Evolutionary conservation across 2,113 vertebrate genomes (phyloP).

Genomic region (Rafetus swinhoei): DNA sequence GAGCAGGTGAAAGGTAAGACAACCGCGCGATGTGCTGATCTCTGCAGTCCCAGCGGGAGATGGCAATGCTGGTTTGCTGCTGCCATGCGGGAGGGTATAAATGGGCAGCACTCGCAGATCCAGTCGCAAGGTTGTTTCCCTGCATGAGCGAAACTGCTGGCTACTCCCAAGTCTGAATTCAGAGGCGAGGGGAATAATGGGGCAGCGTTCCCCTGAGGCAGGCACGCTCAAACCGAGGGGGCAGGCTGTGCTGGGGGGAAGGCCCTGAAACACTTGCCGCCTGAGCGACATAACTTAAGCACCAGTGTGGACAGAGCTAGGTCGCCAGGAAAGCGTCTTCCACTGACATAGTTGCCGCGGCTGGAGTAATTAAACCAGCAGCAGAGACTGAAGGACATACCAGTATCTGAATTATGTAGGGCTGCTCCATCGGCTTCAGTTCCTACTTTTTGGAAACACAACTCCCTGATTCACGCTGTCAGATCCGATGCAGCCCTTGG

Average conservation of each 20-base stretch:
- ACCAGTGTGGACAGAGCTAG: too few species aligned
- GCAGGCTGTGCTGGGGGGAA: background rate
- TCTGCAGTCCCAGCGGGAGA: fast-evolving
- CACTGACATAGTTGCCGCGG: too few species aligned
- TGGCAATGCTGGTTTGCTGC: background rate
- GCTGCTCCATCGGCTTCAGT: background rate
- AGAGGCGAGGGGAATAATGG: background rate
- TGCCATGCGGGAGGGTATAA: background rate
- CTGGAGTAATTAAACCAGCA: too few species aligned
- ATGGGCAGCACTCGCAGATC: too few species aligned
- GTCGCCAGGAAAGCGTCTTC: too few species aligned
- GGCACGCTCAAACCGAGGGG: background rate
- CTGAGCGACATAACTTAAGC: too few species aligned
- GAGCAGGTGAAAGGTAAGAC: fast-evolving
- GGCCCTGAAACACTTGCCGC: background rate
- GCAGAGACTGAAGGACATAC: too few species aligned
- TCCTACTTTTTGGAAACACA: background rate
- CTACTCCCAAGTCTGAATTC: background rate
- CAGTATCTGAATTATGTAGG: background rate
- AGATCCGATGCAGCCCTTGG: background rate
- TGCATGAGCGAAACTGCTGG: too few species aligned
- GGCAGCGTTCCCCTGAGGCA: background rate
- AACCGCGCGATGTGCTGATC: fast-evolving
- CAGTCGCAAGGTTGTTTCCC: too few species aligned
- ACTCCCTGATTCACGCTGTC: background rate